Percentiles rank a stretch among this genome's conserved stretches.
These are phyloP conservation scores for Drymodes brunneopygia DNA, from an alignment of 2,113 vertebrate species.

Conservation along the genomic window DNA sequence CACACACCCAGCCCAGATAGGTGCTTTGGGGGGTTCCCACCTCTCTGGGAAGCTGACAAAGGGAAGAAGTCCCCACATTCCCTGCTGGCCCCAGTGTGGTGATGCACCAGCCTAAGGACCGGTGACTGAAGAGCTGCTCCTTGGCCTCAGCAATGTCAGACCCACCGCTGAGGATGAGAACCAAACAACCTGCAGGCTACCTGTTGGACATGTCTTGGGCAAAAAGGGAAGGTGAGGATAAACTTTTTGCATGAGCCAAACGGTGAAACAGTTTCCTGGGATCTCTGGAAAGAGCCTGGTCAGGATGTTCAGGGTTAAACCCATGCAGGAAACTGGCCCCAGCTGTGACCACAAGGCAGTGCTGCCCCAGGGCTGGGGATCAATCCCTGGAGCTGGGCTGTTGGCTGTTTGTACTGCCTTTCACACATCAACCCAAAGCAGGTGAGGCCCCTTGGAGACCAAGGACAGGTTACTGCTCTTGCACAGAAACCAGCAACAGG, in stretches of 20 bases:
- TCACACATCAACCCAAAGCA: rapidly evolving
- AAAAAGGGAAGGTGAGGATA: not conserved
- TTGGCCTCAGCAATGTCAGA: not conserved
- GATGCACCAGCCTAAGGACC: not conserved
- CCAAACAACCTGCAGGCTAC: not conserved
- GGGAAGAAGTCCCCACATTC: not conserved
- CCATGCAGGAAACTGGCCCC: rapidly evolving
- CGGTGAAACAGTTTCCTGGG: not conserved
- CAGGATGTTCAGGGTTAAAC: not conserved
- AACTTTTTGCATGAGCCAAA: not conserved
- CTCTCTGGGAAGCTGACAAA: not conserved
- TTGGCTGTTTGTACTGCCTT: not conserved
- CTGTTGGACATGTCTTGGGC: not conserved
- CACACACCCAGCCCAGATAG: not conserved
- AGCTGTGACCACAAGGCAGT: not conserved
- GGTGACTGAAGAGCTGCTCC: not conserved
- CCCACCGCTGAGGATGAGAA: not conserved
- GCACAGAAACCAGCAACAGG: not conserved
- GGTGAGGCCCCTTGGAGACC: not conserved
- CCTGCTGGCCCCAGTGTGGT: not conserved
- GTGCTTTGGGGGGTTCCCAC: not conserved
- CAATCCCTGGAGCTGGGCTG: not conserved
- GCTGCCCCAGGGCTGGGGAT: not conserved
- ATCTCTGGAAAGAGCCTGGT: not conserved
- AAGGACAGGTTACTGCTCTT: not conserved